Conservation (phyloP, 2,113 vertebrate species). For the Paralichthys olivaceus region DNA sequence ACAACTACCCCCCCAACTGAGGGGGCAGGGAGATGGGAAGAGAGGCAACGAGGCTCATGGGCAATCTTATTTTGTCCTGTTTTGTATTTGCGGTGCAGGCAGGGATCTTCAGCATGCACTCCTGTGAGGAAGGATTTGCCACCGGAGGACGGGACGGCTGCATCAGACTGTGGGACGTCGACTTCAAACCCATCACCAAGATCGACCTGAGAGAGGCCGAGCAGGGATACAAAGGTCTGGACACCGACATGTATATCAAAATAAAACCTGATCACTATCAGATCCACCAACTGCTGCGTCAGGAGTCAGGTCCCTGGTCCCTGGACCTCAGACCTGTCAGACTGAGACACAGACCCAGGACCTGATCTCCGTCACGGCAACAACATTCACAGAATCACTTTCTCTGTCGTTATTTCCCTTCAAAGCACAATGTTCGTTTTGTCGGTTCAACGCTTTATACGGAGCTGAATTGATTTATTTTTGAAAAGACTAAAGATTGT, state of each 20-base stretch:
- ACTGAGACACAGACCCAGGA: no score
- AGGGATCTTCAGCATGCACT: slow-evolving; percentile 98
- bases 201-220: slow-evolving; percentile 96
- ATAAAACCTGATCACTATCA: no score
- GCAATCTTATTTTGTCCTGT: neutral
- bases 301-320: neutral
- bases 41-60: neutral
- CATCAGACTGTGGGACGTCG: slow-evolving; percentile 93
- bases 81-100: slow-evolving; percentile 78
- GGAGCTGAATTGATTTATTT: no score
- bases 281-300: neutral
- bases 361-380: no score
- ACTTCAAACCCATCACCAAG: slow-evolving; percentile 98
- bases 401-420: no score
- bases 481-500: no score
- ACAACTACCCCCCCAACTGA: no score
- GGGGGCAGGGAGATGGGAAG: no score
- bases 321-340: no score
- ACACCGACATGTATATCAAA: neutral
- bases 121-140: slow-evolving; percentile 95
- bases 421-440: no score
- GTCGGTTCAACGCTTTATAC: no score
- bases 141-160: slow-evolving; percentile 97
- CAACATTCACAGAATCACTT: no score
- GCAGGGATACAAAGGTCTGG: slow-evolving; percentile 93